phyloP scores from a whole-genome alignment of 2,888 invertebrate species.

The Ethmia dodecea region DNA sequence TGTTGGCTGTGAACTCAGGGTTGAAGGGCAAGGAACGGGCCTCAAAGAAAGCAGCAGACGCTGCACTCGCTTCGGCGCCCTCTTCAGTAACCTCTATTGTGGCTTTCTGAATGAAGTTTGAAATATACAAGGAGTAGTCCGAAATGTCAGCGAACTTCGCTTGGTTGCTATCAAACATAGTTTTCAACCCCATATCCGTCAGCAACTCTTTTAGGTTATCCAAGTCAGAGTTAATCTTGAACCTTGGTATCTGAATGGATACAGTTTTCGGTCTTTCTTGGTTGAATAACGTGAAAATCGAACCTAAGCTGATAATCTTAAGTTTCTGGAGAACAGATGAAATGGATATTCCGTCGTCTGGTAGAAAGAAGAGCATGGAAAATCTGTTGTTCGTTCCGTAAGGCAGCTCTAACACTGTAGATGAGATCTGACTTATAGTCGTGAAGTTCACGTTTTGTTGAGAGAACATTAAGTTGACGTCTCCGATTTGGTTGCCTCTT shows the following conservation, averaged over 20 bases:
- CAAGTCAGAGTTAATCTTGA: slow-evolving; percentile 71
- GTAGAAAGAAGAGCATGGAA: slow-evolving; percentile 81
- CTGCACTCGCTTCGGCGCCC: slow-evolving; percentile 46
- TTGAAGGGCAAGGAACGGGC: slow-evolving; percentile 27
- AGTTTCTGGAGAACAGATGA: slow-evolving; percentile 66
- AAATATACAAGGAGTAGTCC: slow-evolving; percentile 34
- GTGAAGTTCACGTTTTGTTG: slow-evolving; percentile 31
- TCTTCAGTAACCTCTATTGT: slow-evolving; percentile 57
- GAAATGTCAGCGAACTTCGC: slow-evolving; percentile 48
- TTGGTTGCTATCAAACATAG: slow-evolving; percentile 38
- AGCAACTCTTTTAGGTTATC: slow-evolving; percentile 62
- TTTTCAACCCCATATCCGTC: slow-evolving; percentile 52
- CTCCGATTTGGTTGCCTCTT: slow-evolving; percentile 35
- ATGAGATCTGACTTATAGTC: slow-evolving; percentile 29
- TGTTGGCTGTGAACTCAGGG: slow-evolving; percentile 39
- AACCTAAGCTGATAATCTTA: slow-evolving; percentile 52
- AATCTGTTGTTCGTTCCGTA: slow-evolving; percentile 54
- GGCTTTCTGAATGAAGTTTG: slow-evolving; percentile 59
- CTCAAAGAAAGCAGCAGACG: slow-evolving; percentile 29
- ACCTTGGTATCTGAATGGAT: slow-evolving; percentile 77
- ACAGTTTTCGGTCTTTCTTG: slow-evolving; percentile 49
- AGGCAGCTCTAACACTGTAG: slow-evolving; percentile 50
- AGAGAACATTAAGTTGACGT: slow-evolving; percentile 51
- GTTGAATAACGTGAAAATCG: slow-evolving; percentile 59
- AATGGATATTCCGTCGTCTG: slow-evolving; percentile 57